These are phyloP conservation scores for Arrhamphus sclerolepis DNA, from an alignment of 2,797 vertebrate genomes.

Conservation along the genomic window DNA sequence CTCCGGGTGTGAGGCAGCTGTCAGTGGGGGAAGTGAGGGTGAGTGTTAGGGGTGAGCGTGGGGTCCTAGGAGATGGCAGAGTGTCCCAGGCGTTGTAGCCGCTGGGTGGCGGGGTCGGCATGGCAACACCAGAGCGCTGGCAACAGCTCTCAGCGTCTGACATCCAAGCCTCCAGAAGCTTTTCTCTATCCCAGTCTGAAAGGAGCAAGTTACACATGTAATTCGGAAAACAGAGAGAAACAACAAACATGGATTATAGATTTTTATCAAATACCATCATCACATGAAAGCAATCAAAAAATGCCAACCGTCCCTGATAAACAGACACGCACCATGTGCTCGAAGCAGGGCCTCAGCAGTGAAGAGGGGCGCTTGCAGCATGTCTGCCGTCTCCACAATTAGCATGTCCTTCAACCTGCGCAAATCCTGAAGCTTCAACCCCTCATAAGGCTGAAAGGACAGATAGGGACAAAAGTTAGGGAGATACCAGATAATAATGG, in stretches of 20 bases:
- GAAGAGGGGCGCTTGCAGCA: constrained; percentile 98
- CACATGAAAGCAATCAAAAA: neutral
- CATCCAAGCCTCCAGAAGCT: constrained; percentile 99
- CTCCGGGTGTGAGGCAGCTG: constrained; percentile 92
- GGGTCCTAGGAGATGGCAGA: constrained; percentile 93
- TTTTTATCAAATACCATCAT: no score
- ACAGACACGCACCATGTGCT: constrained; percentile 86
- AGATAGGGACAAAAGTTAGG: constrained; percentile 9
- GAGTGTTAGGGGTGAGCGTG: constrained; percentile 87
- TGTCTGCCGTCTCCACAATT: constrained; percentile 98
- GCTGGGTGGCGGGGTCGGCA: constrained; percentile 96
- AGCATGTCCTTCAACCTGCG: constrained; percentile 97
- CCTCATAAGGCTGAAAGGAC: constrained; percentile 90
- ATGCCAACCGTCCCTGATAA: neutral
- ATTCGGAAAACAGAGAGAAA: neutral
- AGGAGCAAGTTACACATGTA: neutral
- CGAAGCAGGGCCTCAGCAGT: constrained; percentile 97
- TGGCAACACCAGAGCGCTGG: constrained; percentile 96
- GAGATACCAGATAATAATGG: neutral
- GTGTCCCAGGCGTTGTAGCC: constrained; percentile 99
- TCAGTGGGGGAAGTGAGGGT: constrained; percentile 94
- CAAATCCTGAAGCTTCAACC: constrained; percentile 94
- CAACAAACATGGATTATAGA: neutral
- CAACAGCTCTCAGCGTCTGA: constrained; percentile 94
- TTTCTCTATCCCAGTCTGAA: constrained; percentile 98